Base-by-base conservation (phyloP, 2,797 vertebrate genomes). In the Manis pentadactyla region DNA sequence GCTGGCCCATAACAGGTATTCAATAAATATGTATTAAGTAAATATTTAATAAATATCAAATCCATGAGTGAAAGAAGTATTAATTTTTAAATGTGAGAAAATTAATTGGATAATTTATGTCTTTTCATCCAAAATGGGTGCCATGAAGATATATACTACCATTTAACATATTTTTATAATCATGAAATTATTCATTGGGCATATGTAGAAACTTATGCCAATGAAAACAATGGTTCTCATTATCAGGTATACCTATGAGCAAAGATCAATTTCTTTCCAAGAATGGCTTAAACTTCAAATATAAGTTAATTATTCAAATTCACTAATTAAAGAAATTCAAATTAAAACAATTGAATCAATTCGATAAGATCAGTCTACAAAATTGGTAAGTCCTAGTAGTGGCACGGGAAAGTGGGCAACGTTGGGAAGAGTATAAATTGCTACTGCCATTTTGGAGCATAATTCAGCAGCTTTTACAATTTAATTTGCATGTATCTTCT, bases 1-100 rank as follows among this genome's bases (percentile, higher is more conserved):
- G 42, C 42, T 42, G 42, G 42, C 42, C 42, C 42, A 42, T 42
- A 42, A 42, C 9, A 59, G 57, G 25, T 27, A 59, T 59, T 95
- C 31, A 63, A 4, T 78, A 94, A 92, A 61, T 78, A 74, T 68
- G 46, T 71, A 87, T 68, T 85, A 88, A 92, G 63, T 91, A 74
- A 75, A 71, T 81, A 75, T 77, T 55, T 49, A 78, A 73, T 92
- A 87, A 73, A 71, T 88, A 87, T 31, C 57, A 77, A 93, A 78
- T 94, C 31, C 25, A 53, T 85, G n/a, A n/a, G n/a, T n/a, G n/a
- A 34, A 23, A n/a, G n/a, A n/a, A n/a, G n/a, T n/a, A n/a, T n/a
- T n/a, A n/a, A n/a, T n/a, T n/a, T n/a, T n/a, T n/a, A 61, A 97
- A 90, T 94, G 79, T 90, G 25, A 93, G 34, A 34, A 94, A 75